A percentile compares a stretch with the other conserved stretches of the same genome.
These are phyloP conservation scores for Vireo griseus DNA, from an alignment of 2,797 vertebrate genomes.

Conservation along the genomic window DNA sequence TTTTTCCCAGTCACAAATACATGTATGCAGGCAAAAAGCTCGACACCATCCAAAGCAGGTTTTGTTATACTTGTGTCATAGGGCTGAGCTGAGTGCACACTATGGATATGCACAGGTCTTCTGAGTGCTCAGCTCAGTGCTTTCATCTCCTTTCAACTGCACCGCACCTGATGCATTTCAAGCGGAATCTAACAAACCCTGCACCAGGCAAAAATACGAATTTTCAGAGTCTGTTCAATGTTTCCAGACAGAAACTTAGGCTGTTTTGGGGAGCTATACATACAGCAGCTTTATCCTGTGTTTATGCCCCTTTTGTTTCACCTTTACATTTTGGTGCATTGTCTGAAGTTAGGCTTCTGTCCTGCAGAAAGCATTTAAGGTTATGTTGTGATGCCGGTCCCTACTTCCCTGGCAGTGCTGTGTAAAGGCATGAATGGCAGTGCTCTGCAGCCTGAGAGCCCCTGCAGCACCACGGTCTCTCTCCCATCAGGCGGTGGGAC, in stretches of 20 bases:
- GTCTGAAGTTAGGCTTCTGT: neutral
- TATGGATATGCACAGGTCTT: neutral
- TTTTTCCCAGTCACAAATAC: neutral
- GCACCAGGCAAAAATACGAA: fast-evolving
- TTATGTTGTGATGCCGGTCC: fast-evolving
- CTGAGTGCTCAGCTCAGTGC: neutral
- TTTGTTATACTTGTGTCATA: neutral
- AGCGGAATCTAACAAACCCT: fast-evolving
- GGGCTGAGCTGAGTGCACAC: fast-evolving
- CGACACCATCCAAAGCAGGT: neutral
- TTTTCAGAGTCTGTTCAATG: neutral
- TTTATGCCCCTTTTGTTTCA: neutral
- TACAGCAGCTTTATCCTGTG: neutral
- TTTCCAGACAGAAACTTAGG: neutral
- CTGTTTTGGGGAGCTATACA: neutral
- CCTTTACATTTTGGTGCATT: neutral
- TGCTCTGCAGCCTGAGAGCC: neutral
- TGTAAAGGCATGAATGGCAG: fast-evolving
- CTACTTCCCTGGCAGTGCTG: fast-evolving
- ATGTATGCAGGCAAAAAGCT: neutral
- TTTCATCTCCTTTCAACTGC: neutral
- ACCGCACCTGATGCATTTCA: neutral
- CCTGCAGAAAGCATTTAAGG: neutral
- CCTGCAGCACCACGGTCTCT: neutral
- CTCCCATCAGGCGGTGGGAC: fast-evolving